These are phyloP conservation scores for Hipparchia semele DNA, from an alignment of 2,888 invertebrate genomes.

Conservation along the genomic window DNA sequence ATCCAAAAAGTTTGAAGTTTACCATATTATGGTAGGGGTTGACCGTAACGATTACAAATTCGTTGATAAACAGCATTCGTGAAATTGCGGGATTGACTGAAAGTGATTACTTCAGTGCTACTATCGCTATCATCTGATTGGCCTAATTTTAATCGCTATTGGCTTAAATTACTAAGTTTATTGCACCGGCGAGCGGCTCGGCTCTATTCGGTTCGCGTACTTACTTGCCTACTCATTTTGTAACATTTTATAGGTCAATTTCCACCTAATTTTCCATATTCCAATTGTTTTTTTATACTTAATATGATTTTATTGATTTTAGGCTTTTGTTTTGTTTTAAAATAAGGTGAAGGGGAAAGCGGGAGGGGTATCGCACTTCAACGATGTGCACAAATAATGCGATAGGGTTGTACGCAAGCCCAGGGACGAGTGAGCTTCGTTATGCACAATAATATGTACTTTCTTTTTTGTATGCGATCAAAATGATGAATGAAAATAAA, in stretches of 20 bases:
- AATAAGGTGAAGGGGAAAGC: background rate
- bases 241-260: background rate
- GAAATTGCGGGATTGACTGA: too few species aligned
- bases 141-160: too few species aligned
- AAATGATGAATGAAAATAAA: conserved; percentile 53
- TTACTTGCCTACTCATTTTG: too few species aligned
- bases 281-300: background rate
- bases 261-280: conserved; percentile 2
- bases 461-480: conserved; percentile 58
- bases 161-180: too few species aligned
- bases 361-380: too few species aligned
- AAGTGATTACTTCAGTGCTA: too few species aligned
- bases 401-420: conserved; percentile 13
- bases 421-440: conserved; percentile 49
- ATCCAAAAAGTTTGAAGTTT: too few species aligned
- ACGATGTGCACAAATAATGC: background rate
- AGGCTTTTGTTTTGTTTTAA: conserved; percentile 21
- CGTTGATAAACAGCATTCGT: too few species aligned
- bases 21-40: background rate
- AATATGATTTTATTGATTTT: background rate
- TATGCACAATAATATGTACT: conserved; percentile 52
- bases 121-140: too few species aligned
- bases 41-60: background rate
- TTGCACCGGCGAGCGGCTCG: too few species aligned
- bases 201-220: background rate